Base-by-base conservation (phyloP, 2,113 vertebrate species). In the Sula dactylatra region DNA sequence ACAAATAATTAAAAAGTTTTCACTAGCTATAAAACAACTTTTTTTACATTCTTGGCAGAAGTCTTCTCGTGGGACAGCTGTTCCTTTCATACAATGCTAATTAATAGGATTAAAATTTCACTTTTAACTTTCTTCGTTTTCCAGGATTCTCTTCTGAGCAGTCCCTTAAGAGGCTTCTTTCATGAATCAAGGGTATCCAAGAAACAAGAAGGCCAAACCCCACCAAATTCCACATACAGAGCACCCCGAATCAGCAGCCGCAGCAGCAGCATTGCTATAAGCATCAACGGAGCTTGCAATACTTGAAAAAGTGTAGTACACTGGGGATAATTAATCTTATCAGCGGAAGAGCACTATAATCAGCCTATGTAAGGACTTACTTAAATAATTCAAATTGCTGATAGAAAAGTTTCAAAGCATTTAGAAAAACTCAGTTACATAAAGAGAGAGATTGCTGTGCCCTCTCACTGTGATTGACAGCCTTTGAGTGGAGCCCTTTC, bases 361-460 rank as follows among this genome's bases (percentile, higher is more conserved):
- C 93, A 97, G 86, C 82, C 93, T 76, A 26, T 86, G 54, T 86
- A 83, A 78, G 58, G 59, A 62, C 71, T 95, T 82, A 52, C 73
- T 94, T 94, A 96, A 96, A 96, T 95, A 95, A 96, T 95, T 97
- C 71, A 97, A 92, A 84, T 52, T 40, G 73, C 82, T 87, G 65
- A 84, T 66, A 95, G 80, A 59, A 95, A 97, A 76, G 49, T 96
- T 96, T 95, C 92, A 89, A 94, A 94, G 82, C 19, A 5, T 40
- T 83, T 81, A 90, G 74, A 95, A 77, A 86, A 92, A 92, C 72
- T 38, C 36, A 13, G 78, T 91, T 95, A 90, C 54, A 64, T 74
- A 85, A 94, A 93, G 73, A 67, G 44, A 83, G 69, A 89, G 78
- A 61, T 47, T 50, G 86, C 77, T 87, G 62, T 94, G 72, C 38